A percentile compares a stretch with the other conserved stretches of the same genome.
These are phyloP conservation scores for Notolabrus celidotus DNA, from an alignment of 2,797 vertebrate species.

Conservation along the genomic window DNA sequence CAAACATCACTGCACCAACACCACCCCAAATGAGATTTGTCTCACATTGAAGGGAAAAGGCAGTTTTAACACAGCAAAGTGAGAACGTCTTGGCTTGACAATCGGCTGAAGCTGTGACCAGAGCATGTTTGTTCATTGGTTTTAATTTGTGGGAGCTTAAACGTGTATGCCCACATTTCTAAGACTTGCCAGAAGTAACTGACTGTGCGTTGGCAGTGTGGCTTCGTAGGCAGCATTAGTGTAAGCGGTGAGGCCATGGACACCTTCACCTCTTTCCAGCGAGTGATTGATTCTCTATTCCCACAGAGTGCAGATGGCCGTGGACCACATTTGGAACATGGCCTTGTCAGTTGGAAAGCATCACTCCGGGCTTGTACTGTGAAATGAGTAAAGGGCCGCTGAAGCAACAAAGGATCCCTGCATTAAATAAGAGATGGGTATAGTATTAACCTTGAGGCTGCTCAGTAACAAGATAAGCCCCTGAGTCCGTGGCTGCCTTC, in stretches of 20 bases:
- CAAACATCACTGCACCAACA: neutral
- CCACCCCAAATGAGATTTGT: neutral
- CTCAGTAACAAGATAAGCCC: constrained; percentile 40
- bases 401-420: constrained; percentile 57
- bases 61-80: neutral
- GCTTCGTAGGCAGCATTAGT: constrained; percentile 33
- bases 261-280: constrained; percentile 63
- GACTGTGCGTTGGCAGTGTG: constrained; percentile 9
- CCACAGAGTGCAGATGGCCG: constrained; percentile 52
- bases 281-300: constrained; percentile 74
- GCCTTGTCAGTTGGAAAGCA: constrained; percentile 70
- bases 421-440: constrained; percentile 60
- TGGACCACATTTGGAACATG: constrained; percentile 56
- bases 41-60: neutral
- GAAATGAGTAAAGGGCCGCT: constrained; percentile 50
- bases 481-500: constrained; percentile 29
- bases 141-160: constrained; percentile 1
- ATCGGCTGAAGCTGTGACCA: neutral
- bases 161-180: constrained; percentile 3
- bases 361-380: constrained; percentile 53
- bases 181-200: constrained; percentile 9
- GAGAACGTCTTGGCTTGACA: neutral
- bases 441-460: constrained; percentile 58
- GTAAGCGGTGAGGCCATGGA: constrained; percentile 41
- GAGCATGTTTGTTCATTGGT: neutral